Evolutionary conservation across 2,113 vertebrate species (phyloP), one percentile per base, ranked within the genome.

Genomic region (Mobula hypostoma): DNA sequence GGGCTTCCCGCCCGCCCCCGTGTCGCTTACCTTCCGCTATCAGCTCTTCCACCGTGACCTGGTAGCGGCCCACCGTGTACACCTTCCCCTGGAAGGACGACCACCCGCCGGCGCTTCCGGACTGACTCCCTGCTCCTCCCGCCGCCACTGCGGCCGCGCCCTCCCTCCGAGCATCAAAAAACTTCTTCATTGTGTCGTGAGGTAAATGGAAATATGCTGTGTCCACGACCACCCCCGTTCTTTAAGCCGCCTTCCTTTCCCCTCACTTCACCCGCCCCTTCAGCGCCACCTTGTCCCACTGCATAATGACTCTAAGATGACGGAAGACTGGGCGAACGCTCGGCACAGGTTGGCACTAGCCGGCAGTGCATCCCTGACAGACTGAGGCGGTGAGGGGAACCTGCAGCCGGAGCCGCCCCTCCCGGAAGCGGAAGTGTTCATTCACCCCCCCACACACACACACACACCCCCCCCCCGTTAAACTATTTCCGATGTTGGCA

Each of bases 41-140:
- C 66, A 93, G 11, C 90, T 93, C 90, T 32, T 93, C 90, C 90
- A 93, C 90, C 68, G 90, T 93, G 32, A 93, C 90, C 66, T 93
- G 90, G 90, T 72, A 93, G 66, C 90, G 90, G 68, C 90, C 90
- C 90, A 93, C 90, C 17, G 66, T 8, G 66, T 48, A 93, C 90
- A 72, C 36, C 19, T 93, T 93, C 6, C 90, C 90, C 90, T 93
- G 90, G 36, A 93, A 93, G 66, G 90, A 93, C 1, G 66, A 70
- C 66, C 90, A 70, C 7, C 90, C 36, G 68, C 90, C 90, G 32
- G n/a, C 68, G 17, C 15, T 40, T 17, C n/a, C 32, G 0, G 66
- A 70, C 36, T 70, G 68, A 36, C 90, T 36, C 21, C 11, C 36
- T 4, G 32, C 70, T 5, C n/a, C 68, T 1, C 36, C 40, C 11